Base-by-base conservation (phyloP, 2,797 vertebrate genomes). In the Hafferia zeledoni region DNA sequence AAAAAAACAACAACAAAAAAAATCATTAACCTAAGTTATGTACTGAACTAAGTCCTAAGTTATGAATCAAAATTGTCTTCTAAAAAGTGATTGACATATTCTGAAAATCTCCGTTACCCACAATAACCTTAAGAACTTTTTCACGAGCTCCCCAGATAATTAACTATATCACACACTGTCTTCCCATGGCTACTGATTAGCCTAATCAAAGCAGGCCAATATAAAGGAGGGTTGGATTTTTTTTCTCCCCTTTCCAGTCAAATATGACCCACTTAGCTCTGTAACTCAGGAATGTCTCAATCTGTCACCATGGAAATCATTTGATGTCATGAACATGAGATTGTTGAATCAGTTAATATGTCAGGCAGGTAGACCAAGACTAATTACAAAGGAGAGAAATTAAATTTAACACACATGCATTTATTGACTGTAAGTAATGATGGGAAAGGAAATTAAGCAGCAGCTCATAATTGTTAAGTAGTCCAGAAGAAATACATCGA, bases 281-380 rank as follows among this genome's bases (percentile, higher is more conserved):
- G 35, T 72, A 41, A 65, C n/a, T 91, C 46, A 63, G 61, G 69
- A 85, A 44, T 53, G 25, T 95, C 87, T 92, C 76, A 63, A 31
- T 83, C 79, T 93, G 76, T 93, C 72, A 81, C 89, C 52, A 69
- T 91, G 82, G 84, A 95, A 93, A 89, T 93, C 9, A 76, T 92
- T 87, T 86, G 61, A 89, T 89, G 65, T 86, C 91, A 83, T 87
- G 53, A 89, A 67, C 69, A 47, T 44, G 61, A 68, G 57, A 59
- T 27, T 80, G 65, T 89, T 68, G 64, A 67, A 83, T 89, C 65
- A 68, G 72, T 91, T 91, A 93, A 81, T 86, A 83, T 86, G 47
- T 88, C 79, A 83, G 64, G 68, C 78, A 93, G 76, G 84, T 91
- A 94, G 82, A 86, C 37, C 43, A 72, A 41, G 74, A 84, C 88